phyloP scores from a whole-genome alignment of 2,797 vertebrate genomes.

The Nothura maculosa region DNA sequence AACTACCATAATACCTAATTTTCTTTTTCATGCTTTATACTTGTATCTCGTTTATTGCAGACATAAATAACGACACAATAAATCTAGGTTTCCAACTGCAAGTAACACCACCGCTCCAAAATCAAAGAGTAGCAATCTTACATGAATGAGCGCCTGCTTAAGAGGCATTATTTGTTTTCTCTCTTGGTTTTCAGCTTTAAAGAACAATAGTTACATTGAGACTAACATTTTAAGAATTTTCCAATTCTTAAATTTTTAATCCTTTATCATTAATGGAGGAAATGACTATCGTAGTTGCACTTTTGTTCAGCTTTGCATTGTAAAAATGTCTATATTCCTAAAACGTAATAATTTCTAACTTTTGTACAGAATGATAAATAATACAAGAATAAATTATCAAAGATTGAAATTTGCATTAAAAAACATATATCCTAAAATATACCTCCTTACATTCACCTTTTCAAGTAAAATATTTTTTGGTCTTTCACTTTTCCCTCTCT shows the following conservation, averaged over 20 bases:
- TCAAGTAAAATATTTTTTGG: conserved; percentile 7
- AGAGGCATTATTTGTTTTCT: conserved; percentile 60
- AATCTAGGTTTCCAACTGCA: conserved; percentile 50
- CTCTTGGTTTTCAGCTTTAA: conserved; percentile 48
- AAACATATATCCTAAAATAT: conserved; percentile 39
- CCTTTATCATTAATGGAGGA: background rate
- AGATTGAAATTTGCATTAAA: conserved; percentile 39
- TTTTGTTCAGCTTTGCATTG: background rate
- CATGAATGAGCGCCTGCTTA: conserved; percentile 59
- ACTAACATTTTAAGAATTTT: background rate
- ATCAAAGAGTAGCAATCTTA: conserved; percentile 44
- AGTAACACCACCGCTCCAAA: conserved; percentile 41
- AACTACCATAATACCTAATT: conserved; percentile 31
- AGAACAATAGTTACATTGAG: conserved; percentile 21
- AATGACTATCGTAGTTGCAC: background rate
- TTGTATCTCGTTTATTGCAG: conserved; percentile 57
- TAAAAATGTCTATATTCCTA: background rate
- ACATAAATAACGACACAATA: conserved; percentile 56
- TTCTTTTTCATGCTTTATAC: conserved; percentile 55
- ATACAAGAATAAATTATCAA: background rate
- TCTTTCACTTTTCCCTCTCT: background rate
- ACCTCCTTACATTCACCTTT: background rate
- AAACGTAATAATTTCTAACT: background rate
- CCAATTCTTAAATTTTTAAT: conserved; percentile 34
- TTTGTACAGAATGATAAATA: conserved; percentile 3